A percentile compares a stretch with the other conserved stretches of the same genome.
phyloP scores from a whole-genome alignment of 2,888 invertebrate genomes.

The Ischnura elegans region DNA sequence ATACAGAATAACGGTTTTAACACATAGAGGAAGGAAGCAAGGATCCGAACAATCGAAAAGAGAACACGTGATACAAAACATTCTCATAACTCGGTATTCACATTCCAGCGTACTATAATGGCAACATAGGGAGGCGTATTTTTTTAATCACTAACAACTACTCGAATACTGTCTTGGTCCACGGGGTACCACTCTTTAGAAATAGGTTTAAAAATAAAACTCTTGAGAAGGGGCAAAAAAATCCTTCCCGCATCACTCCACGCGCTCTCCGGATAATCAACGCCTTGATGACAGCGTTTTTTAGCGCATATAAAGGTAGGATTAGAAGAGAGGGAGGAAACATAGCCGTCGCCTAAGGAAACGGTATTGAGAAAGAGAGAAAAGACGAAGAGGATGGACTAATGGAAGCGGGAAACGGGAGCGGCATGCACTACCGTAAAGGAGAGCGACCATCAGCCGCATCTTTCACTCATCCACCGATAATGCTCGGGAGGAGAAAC shows the following conservation, averaged over 20 bases:
- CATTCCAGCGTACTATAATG: too few relatives aligned
- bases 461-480: not conserved
- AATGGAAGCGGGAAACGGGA: not conserved
- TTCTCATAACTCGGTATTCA: too few relatives aligned
- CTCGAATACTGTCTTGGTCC: not conserved
- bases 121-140: not conserved
- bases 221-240: not conserved
- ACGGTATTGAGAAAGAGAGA: not conserved
- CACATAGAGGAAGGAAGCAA: too few relatives aligned
- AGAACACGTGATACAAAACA: too few relatives aligned
- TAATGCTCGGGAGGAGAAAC: not conserved
- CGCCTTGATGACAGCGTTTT: not conserved
- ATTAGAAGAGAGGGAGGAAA: not conserved
- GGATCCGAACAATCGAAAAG: too few relatives aligned
- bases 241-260: not conserved
- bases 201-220: not conserved
- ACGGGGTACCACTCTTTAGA: not conserved
- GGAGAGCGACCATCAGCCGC: not conserved
- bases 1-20: too few relatives aligned
- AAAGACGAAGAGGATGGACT: not conserved
- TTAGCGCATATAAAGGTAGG: not conserved
- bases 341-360: not conserved
- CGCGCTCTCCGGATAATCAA: not conserved
- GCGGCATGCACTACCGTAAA: conserved; percentile 14
- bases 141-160: not conserved